Base-by-base conservation (phyloP, 30 jellyfish, hydroid and myxozoan genomes). In the Aurelia aurita region DNA sequence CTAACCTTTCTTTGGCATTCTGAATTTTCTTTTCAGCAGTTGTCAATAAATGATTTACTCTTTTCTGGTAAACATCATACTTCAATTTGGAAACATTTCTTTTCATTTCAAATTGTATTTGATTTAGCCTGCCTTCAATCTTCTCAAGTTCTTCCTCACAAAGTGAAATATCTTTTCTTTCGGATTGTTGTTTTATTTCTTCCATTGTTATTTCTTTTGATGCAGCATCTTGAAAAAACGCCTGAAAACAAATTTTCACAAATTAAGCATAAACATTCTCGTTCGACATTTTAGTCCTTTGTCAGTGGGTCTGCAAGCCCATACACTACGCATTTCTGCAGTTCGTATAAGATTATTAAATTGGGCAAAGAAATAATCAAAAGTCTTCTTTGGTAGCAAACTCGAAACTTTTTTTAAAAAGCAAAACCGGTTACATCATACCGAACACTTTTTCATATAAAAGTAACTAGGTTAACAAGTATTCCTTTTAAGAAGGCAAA, bases 1-100 rank as follows among this genome's bases (percentile, higher is more conserved):
- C 39, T 10, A 84, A 63, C 54, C 54, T 84, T 20, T 69, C 86
- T 45, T 63, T 46, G 21, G 70, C 72, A 60, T 46, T 84, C 44
- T 74, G 32, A 39, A 90, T 69, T 57, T 83, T 84, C 31, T 63
- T 82, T 21, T 84, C 93, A 12, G 91, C 96, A 26, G 58, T 80
- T 23, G 61, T 87, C 72, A 84, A 55, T 60, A 84, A 69, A 59
- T 62, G 39, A 31, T 45, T 59, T 14, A 80, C 82, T 77, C 95
- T 70, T 45, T 64, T 75, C 60, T 77, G 72, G 69, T 90, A 90
- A 25, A 63, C 84, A 4, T 54, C 34, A 29, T 46, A 87, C 44
- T 87, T 87, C 90, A 87, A 62, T 60, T 65, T 76, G 35, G 70
- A 58, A 16, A 87, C 18, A 26, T 76, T 86, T 35, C 19, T 66